phyloP scores from a whole-genome alignment of 2,113 vertebrate genomes.

The Rattus rattus region DNA sequence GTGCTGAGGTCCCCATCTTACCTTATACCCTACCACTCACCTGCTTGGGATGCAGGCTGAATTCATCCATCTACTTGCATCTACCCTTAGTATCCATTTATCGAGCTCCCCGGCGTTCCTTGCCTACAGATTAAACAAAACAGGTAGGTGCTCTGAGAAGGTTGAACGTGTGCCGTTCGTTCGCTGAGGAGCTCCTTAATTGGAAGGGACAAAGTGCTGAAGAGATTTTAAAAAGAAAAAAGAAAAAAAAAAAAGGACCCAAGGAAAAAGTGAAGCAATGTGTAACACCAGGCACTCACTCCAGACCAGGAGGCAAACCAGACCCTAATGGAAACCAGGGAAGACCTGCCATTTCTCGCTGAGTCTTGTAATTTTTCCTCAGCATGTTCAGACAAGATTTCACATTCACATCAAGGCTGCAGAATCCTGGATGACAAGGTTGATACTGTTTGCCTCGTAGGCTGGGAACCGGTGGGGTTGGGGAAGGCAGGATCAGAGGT shows the following conservation, averaged over 20 bases:
- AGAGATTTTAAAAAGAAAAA: too few species aligned
- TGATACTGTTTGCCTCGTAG: background rate
- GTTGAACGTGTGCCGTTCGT: background rate
- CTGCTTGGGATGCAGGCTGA: background rate
- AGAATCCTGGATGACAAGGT: background rate
- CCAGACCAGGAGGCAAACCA: background rate
- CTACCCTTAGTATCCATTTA: background rate
- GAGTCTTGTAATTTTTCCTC: conserved; percentile 37
- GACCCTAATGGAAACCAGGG: background rate
- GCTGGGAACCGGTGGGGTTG: background rate
- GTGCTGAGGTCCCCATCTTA: background rate
- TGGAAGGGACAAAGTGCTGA: background rate
- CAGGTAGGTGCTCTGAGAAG: accelerated
- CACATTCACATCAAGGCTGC: background rate
- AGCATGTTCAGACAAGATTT: conserved; percentile 6
- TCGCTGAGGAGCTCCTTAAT: background rate
- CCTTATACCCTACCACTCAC: background rate
- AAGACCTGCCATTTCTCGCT: background rate
- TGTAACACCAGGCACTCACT: background rate
- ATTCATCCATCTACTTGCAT: background rate
- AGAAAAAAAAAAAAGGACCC: background rate
- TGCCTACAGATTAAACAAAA: background rate
- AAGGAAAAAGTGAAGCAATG: background rate
- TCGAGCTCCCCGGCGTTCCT: background rate
- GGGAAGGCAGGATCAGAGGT: background rate